Base-by-base conservation (phyloP, 2,113 vertebrate species). In the Clarias magur region DNA sequence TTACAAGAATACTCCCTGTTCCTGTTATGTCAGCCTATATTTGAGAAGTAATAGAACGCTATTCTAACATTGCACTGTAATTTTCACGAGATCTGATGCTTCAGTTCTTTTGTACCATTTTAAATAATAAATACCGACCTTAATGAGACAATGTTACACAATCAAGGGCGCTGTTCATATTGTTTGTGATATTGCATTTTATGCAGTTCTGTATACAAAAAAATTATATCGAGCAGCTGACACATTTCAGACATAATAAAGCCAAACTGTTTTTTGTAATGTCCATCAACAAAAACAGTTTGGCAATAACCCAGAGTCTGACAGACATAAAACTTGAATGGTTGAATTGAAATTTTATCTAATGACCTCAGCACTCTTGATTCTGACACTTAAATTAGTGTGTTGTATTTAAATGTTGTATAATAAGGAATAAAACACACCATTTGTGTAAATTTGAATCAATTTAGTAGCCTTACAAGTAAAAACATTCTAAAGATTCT, bases 1-100 rank as follows among this genome's bases (percentile, higher is more conserved):
- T 12, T 62, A 67, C 85, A 84, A 73, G n/a, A 86, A 73, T n/a
- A 63, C 30, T 34, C 80, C 62, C 25, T 68, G 53, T 80, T 56
- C 19, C 6, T 25, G 48, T 67, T 5, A 65, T 27, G 2, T n/a
- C 42, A 30, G 48, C 57, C 73, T 34, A 70, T 80, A 68, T 54
- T 42, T 57, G 13, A 3, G 48, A 3, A 53, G 17, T 63, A 67
- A 78, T 0, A 23, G 15, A 76, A 76, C 25, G 48, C 57, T 62
- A 16, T 84, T 73, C 34, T 54, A 0, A 68, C n/a, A 16, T 17
- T 70, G 27, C n/a, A 70, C 2, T 27, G 19, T 30, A 42, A 2
- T 80, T 60, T 59, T 59, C 56, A 80, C 34, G 7, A 16, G 16
- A 17, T 57, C 17, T 27, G 11, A 67, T 7, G 16, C 67, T 34